Percentiles rank a stretch among this genome's conserved stretches.
Evolutionary conservation across 2,797 vertebrate genomes (phyloP).

Genomic region (Glyptemys insculpta): DNA sequence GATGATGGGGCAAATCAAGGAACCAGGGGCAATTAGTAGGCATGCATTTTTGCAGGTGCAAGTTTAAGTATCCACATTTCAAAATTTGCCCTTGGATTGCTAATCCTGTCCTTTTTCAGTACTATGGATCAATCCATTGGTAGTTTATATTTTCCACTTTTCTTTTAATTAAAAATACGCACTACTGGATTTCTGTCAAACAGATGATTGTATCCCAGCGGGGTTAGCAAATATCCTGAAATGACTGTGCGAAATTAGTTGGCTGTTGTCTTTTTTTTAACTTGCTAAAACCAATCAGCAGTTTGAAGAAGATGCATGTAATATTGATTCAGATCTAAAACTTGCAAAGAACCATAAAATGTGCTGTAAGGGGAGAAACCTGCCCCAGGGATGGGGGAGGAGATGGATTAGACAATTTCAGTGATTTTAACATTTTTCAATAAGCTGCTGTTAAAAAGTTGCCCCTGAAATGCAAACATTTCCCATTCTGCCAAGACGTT

Average conservation of each 20-base stretch:
- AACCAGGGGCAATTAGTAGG: background rate
- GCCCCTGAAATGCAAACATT: conserved; percentile 1
- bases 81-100: background rate
- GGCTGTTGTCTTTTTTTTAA: conserved; percentile 23
- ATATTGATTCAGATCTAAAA: conserved; percentile 1
- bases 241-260: conserved; percentile 26
- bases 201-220: conserved; percentile 47
- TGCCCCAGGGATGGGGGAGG: background rate
- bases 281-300: conserved; percentile 15
- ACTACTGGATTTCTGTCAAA: background rate
- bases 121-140: background rate
- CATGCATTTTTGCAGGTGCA: background rate
- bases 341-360: conserved; percentile 13
- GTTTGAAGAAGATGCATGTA: background rate
- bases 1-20: background rate
- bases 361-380: background rate
- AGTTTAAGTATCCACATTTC: background rate
- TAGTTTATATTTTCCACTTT: background rate
- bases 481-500: background rate
- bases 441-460: background rate
- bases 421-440: conserved; percentile 8
- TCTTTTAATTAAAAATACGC: background rate
- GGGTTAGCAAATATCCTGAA: conserved; percentile 33
- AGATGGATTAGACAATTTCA: background rate
- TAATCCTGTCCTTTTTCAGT: background rate